phyloP scores from a whole-genome alignment of 2,888 invertebrate genomes.

The Cacoxenus indagator region DNA sequence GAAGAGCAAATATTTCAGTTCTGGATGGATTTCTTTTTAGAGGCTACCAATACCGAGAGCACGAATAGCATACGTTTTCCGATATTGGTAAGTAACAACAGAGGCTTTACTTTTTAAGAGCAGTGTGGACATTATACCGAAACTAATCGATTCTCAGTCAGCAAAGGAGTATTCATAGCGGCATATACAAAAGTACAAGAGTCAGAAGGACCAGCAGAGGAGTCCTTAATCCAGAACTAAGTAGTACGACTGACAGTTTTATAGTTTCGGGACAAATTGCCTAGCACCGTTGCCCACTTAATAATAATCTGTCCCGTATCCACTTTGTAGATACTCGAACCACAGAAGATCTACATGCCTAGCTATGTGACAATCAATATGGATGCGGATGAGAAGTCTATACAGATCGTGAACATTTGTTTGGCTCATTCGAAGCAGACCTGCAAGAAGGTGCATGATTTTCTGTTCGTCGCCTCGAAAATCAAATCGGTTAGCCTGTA shows the following conservation, averaged over 20 bases:
- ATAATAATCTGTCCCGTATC: not conserved
- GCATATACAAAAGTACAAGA: no score
- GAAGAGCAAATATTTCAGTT: slow-evolving; percentile 94
- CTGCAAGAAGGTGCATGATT: slow-evolving; percentile 91
- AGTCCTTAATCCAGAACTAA: no score
- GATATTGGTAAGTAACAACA: slow-evolving; percentile 61
- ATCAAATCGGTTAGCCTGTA: slow-evolving; percentile 81
- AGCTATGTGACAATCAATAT: slow-evolving; percentile 96
- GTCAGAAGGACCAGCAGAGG: no score
- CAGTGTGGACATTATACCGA: no score
- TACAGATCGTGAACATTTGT: slow-evolving; percentile 90
- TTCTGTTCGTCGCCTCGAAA: slow-evolving; percentile 88
- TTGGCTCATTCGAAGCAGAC: slow-evolving; percentile 81
- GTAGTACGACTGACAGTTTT: no score
- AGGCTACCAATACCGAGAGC: slow-evolving; percentile 87
- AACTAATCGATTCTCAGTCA: no score
- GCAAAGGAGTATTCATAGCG: no score
- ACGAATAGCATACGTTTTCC: slow-evolving; percentile 91
- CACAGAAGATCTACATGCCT: slow-evolving; percentile 93
- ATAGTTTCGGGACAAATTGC: not conserved
- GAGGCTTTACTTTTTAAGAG: no score
- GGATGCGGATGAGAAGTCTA: slow-evolving; percentile 92
- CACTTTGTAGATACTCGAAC: slow-evolving; percentile 82
- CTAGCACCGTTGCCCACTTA: not conserved
- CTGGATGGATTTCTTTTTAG: slow-evolving; percentile 99